These are phyloP conservation scores for Mnemiopsis leidyi DNA, from an alignment of 37 sponge, comb jelly and placozoan genomes.

Conservation along the genomic window DNA sequence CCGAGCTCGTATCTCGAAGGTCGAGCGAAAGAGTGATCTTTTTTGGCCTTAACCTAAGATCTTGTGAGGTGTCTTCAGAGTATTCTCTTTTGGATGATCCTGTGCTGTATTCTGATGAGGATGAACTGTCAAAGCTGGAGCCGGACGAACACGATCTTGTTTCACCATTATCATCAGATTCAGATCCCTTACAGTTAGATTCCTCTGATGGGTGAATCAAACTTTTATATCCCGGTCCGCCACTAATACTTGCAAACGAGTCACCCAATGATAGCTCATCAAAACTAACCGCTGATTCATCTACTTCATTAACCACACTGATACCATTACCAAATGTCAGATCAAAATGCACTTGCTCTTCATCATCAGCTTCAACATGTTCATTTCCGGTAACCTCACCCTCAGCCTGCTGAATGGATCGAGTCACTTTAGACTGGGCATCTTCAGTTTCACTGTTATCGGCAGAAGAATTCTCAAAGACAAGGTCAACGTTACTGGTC, in stretches of 20 bases:
- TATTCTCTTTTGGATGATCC: neutral
- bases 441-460: neutral
- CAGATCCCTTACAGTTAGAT: neutral
- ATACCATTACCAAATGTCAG: no score
- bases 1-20: neutral
- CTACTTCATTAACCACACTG: neutral
- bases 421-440: neutral
- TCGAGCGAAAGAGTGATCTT: neutral
- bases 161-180: neutral
- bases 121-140: neutral
- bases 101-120: neutral
- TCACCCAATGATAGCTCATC: neutral
- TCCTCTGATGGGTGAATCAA: neutral
- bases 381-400: no score
- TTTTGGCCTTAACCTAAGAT: neutral
- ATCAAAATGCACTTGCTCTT: neutral
- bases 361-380: neutral
- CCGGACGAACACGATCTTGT: neutral
- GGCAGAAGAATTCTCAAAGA: neutral
- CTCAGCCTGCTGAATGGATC: no score
- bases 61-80: neutral
- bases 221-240: neutral
- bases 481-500: neutral
- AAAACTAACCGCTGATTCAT: neutral
- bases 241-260: neutral